These are phyloP conservation scores for Echiichthys vipera DNA, from an alignment of 2,797 vertebrate species.

Conservation along the genomic window DNA sequence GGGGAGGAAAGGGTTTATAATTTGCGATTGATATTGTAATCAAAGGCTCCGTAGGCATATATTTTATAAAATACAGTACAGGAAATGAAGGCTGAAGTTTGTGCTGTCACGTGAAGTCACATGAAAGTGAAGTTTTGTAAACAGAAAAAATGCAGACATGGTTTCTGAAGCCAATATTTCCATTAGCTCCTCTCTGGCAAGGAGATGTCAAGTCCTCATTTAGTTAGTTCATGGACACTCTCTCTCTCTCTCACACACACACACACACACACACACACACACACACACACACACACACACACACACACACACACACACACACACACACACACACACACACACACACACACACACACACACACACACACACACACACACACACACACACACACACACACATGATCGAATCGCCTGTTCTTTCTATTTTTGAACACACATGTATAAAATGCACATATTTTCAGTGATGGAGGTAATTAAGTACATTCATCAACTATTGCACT, in stretches of 20 bases:
- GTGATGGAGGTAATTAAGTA: too few species aligned
- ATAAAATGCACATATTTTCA: background rate
- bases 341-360: background rate
- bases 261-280: background rate
- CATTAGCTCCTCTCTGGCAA: slow-evolving; percentile 49
- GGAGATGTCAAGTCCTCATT: slow-evolving; percentile 19
- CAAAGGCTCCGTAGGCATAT: background rate
- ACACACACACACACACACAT: background rate
- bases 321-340: background rate
- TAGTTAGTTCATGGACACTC: slow-evolving; percentile 38
- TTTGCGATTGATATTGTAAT: slow-evolving; percentile 8
- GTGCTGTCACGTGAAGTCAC: slow-evolving; percentile 42
- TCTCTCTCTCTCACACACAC: background rate
- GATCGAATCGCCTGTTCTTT: background rate
- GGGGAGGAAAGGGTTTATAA: slow-evolving; percentile 6
- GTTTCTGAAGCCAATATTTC: slow-evolving; percentile 60
- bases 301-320: background rate
- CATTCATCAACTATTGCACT: too few species aligned
- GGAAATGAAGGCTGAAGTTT: slow-evolving; percentile 39
- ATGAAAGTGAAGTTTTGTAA: slow-evolving; percentile 54
- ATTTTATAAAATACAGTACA: slow-evolving; percentile 11
- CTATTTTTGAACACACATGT: background rate
- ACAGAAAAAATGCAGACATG: slow-evolving; percentile 44
- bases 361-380: background rate
- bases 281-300: too few species aligned